A percentile compares a stretch with the other conserved stretches of the same genome.
These are phyloP conservation scores for Silurus asotus DNA, from an alignment of 2,113 vertebrate genomes.

Conservation along the genomic window DNA sequence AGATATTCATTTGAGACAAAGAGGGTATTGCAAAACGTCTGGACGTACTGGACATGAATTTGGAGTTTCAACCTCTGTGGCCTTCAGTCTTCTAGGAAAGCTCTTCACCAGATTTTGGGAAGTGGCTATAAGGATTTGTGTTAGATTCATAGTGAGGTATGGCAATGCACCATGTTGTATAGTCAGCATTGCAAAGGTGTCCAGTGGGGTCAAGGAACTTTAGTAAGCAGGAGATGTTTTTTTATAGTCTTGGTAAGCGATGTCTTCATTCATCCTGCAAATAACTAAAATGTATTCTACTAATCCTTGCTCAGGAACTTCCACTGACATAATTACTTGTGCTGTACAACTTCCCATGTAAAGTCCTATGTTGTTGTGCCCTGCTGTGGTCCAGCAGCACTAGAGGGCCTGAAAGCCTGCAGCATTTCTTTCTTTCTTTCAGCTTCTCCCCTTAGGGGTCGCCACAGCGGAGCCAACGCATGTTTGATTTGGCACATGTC, in stretches of 20 bases:
- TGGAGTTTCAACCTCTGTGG: no score
- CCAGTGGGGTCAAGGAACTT: neutral
- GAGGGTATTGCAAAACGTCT: no score
- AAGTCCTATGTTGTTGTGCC: neutral
- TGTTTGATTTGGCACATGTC: no score
- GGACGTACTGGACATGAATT: neutral
- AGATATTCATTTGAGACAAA: neutral
- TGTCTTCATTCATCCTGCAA: neutral
- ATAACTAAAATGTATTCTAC: no score
- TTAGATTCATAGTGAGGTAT: neutral
- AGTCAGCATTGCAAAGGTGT: neutral
- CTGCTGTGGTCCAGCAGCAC: constrained; percentile 28
- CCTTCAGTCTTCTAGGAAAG: neutral
- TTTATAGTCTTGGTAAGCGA: neutral
- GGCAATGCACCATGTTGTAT: neutral
- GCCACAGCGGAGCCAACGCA: no score
- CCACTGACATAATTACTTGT: neutral
- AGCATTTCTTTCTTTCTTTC: constrained; percentile 17
- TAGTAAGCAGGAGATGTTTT: neutral
- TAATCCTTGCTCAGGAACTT: no score
- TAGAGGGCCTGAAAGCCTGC: constrained; percentile 51
- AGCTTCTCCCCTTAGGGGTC: no score
- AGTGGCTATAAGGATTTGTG: neutral
- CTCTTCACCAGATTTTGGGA: neutral
- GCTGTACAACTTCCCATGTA: constrained; percentile 11